phyloP scores from a whole-genome alignment of 2,797 vertebrate species.

The Chelon labrosus region DNA sequence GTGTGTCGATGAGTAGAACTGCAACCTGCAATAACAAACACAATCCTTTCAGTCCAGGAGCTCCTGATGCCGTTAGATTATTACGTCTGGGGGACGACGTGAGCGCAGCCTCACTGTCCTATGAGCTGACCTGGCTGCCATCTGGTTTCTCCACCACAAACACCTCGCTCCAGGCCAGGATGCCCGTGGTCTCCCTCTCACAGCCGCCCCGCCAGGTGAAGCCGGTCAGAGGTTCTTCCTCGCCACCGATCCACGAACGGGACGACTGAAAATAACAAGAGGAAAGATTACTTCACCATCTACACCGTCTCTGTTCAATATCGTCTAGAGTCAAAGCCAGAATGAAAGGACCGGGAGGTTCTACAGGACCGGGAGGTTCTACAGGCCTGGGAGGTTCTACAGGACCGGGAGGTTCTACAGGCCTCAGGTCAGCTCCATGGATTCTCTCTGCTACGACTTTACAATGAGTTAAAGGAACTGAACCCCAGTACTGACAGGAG shows the following conservation, averaged over 20 bases:
- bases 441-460: too few species aligned
- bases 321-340: too few species aligned
- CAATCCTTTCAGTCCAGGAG: not conserved
- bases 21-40: conserved; percentile 85
- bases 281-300: not conserved
- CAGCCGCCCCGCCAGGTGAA: conserved; percentile 97
- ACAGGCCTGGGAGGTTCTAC: too few species aligned
- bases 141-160: conserved; percentile 93
- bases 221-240: conserved; percentile 91
- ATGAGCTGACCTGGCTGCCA: conserved; percentile 88
- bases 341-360: too few species aligned
- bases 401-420: too few species aligned
- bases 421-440: too few species aligned
- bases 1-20: conserved; percentile 95
- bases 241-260: conserved; percentile 89
- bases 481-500: too few species aligned
- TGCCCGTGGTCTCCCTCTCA: conserved; percentile 95
- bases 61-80: too few species aligned
- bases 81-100: not conserved
- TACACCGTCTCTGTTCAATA: not conserved
- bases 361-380: too few species aligned
- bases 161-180: conserved; percentile 96
- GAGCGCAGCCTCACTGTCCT: not conserved
- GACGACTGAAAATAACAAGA: conserved; percentile 56
- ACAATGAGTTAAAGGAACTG: too few species aligned